These are phyloP conservation scores for Tragelaphus strepsiceros DNA, from an alignment of 2,113 vertebrate genomes.

Conservation along the genomic window DNA sequence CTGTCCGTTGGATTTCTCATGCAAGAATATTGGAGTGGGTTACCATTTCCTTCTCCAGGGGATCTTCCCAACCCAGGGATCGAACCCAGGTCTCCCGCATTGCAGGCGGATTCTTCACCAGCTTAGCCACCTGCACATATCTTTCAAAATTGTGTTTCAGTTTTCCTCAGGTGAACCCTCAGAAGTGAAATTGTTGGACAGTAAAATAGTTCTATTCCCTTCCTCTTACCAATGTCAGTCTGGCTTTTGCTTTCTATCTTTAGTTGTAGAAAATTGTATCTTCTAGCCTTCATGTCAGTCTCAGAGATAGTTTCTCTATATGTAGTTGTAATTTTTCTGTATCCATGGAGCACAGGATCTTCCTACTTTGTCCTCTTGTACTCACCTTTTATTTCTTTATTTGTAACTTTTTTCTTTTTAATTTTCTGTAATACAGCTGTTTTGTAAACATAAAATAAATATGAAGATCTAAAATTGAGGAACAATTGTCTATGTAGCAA, in stretches of 20 bases:
- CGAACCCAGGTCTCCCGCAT: fast-evolving
- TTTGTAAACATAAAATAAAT: not conserved
- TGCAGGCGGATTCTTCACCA: not conserved
- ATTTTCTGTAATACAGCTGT: not conserved
- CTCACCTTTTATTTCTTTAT: not conserved
- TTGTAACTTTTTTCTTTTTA: not conserved
- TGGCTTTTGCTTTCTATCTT: not conserved
- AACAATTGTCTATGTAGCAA: not conserved
- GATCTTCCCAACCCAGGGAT: not conserved
- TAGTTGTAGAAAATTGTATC: not conserved
- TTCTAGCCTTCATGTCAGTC: not conserved
- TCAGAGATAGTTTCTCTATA: not conserved
- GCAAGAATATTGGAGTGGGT: not conserved
- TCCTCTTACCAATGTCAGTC: not conserved
- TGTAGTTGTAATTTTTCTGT: not conserved
- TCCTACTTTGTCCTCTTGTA: not conserved
- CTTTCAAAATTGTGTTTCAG: not conserved
- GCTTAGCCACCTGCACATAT: not conserved
- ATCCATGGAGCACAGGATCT: not conserved
- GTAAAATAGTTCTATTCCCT: not conserved
- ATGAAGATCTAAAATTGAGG: not conserved
- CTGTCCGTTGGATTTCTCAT: not conserved
- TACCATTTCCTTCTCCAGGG: not conserved
- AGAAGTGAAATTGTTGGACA: not conserved
- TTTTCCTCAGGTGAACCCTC: not conserved